phyloP scores from a whole-genome alignment of 2,113 vertebrate species.

The Otolemur garnettii region DNA sequence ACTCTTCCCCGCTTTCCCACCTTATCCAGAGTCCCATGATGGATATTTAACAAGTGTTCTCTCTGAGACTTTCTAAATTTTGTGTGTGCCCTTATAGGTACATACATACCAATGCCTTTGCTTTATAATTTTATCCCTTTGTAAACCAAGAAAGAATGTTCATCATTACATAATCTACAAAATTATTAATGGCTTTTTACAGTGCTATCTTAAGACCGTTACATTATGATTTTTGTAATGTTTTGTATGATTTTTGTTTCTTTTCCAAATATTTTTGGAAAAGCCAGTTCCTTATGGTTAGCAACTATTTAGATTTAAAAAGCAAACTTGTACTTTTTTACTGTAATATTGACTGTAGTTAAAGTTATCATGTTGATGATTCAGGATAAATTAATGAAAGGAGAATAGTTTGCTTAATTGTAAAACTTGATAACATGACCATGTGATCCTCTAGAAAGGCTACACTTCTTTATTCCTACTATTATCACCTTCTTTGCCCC shows the following conservation, averaged over 20 bases:
- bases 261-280: too few relatives aligned
- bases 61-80: slow-evolving; percentile 3
- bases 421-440: background rate
- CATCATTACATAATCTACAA: background rate
- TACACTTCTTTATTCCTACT: background rate
- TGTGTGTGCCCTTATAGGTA: background rate
- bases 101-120: background rate
- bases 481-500: background rate
- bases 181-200: background rate
- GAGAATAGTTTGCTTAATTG: background rate
- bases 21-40: background rate
- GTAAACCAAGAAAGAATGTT: slow-evolving; percentile 2
- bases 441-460: background rate
- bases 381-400: slow-evolving; percentile 46
- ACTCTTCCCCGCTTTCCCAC: background rate
- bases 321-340: background rate
- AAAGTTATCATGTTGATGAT: background rate
- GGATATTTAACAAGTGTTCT: slow-evolving; percentile 4
- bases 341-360: background rate
- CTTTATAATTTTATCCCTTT: slow-evolving; percentile 25
- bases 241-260: too few relatives aligned
- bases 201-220: background rate
- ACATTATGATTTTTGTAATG: too few relatives aligned
- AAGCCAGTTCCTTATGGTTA: background rate
- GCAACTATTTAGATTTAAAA: background rate